A percentile compares a stretch with the other conserved stretches of the same genome.
phyloP scores from a whole-genome alignment of 2,888 invertebrate species.

The Merodon equestris region DNA sequence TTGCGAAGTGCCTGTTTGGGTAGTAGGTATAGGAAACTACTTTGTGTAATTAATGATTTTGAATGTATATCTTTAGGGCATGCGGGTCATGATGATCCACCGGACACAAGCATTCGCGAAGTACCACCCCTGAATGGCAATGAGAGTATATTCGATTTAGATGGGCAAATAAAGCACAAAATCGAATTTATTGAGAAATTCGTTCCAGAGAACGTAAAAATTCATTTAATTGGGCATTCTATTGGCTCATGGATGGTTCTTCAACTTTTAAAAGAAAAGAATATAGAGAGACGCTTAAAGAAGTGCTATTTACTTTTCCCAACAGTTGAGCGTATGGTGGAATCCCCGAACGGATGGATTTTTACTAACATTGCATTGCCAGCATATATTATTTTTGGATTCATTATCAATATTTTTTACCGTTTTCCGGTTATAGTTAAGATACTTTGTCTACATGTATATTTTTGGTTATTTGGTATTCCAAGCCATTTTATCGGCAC shows the following conservation, averaged over 20 bases:
- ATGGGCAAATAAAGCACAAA: constrained; percentile 83
- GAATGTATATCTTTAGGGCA: constrained; percentile 79
- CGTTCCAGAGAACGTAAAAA: constrained; percentile 85
- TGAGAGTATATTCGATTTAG: constrained; percentile 84
- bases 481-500: constrained; percentile 80
- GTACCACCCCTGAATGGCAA: constrained; percentile 80
- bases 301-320: constrained; percentile 90
- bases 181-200: constrained; percentile 84
- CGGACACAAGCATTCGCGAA: constrained; percentile 78
- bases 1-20: constrained; percentile 85
- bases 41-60: constrained; percentile 17
- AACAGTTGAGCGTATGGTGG: constrained; percentile 90
- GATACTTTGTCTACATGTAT: constrained; percentile 80
- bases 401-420: constrained; percentile 80
- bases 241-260: constrained; percentile 92
- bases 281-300: constrained; percentile 81
- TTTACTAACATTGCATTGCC: constrained; percentile 83
- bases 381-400: constrained; percentile 79
- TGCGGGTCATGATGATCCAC: constrained; percentile 89
- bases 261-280: constrained; percentile 83
- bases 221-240: constrained; percentile 94
- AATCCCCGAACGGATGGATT: constrained; percentile 85
- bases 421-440: constrained; percentile 81
- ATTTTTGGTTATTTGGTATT: constrained; percentile 81
- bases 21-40: constrained; percentile 85